Percentiles rank a stretch among this genome's conserved stretches.
Conservation (phyloP, 2,888 invertebrate species). For the Azorinus chamasolen region DNA sequence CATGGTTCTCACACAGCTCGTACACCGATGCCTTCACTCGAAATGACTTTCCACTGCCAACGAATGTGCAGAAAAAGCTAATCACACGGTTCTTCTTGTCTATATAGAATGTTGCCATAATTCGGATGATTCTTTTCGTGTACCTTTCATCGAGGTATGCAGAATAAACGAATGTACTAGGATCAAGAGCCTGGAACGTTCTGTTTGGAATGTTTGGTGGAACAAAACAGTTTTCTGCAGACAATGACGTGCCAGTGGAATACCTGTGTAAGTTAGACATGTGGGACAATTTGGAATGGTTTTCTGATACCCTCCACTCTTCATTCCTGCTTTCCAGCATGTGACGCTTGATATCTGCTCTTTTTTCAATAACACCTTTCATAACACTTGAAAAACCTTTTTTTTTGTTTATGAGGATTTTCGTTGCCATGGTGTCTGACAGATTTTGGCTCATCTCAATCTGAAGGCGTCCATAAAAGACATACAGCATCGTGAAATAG, state of each 20-base stretch:
- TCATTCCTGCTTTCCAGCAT: too few species aligned
- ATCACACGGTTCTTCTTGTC: constrained; percentile 52
- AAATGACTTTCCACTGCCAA: constrained; percentile 1
- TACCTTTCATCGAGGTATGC: constrained; percentile 81
- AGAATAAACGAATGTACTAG: constrained; percentile 73
- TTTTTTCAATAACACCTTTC: too few species aligned
- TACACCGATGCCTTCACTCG: constrained; percentile 63
- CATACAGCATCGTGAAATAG: constrained; percentile 70
- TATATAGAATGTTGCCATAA: constrained; percentile 69
- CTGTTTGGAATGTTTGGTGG: constrained; percentile 51
- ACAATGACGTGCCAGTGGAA: neutral
- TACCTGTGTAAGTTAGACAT: too few species aligned
- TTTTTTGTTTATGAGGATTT: too few species aligned
- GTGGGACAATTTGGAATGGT: too few species aligned
- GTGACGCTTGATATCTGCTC: too few species aligned
- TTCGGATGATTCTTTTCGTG: constrained; percentile 56
- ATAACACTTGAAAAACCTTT: too few species aligned
- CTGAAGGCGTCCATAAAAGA: constrained; percentile 75
- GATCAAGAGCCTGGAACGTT: constrained; percentile 64
- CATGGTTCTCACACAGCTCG: constrained; percentile 83
- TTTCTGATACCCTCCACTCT: too few species aligned
- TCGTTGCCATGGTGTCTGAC: neutral
- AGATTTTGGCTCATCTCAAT: constrained; percentile 49
- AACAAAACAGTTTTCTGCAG: constrained; percentile 41
- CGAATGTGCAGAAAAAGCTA: constrained; percentile 69